Conservation (phyloP, 1,140 invertebrate genomes). For the Formica exsecta region DNA sequence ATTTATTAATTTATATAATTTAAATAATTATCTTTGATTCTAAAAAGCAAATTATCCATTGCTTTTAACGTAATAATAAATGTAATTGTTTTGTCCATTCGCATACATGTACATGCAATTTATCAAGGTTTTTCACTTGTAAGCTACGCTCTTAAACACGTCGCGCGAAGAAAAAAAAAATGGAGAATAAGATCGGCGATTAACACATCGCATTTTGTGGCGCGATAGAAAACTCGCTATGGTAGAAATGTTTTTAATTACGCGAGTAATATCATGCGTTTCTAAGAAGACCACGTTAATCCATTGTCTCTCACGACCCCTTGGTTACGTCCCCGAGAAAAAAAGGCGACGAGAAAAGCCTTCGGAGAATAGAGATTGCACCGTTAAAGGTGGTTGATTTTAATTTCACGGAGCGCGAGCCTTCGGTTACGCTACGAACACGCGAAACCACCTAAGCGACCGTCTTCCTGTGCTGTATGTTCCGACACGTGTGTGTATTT, state of each 20-base stretch:
- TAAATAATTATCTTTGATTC: neutral
- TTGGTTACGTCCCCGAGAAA: neutral
- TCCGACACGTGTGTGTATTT: neutral
- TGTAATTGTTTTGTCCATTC: conserved; percentile 16
- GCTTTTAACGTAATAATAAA: conserved; percentile 5
- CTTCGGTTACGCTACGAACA: conserved; percentile 85
- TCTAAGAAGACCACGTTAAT: conserved; percentile 59
- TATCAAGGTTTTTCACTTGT: conserved; percentile 21
- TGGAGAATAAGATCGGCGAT: conserved; percentile 31
- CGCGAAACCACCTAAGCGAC: conserved; percentile 74
- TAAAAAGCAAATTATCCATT: neutral
- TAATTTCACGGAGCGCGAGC: conserved; percentile 86
- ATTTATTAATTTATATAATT: too few relatives aligned
- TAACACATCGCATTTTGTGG: conserved; percentile 23
- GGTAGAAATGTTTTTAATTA: conserved; percentile 47
- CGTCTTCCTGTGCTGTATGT: conserved; percentile 36
- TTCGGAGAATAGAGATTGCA: conserved; percentile 82
- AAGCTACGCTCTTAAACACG: neutral
- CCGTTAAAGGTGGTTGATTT: conserved; percentile 85
- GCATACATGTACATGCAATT: conserved; percentile 33
- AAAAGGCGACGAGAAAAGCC: conserved; percentile 69
- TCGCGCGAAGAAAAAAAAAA: neutral
- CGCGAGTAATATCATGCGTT: conserved; percentile 41
- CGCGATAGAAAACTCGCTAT: conserved; percentile 16
- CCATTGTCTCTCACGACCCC: conserved; percentile 54